Percentiles rank a stretch among this genome's conserved stretches.
phyloP scores from a whole-genome alignment of 2,113 vertebrate species.

The Ictalurus furcatus region DNA sequence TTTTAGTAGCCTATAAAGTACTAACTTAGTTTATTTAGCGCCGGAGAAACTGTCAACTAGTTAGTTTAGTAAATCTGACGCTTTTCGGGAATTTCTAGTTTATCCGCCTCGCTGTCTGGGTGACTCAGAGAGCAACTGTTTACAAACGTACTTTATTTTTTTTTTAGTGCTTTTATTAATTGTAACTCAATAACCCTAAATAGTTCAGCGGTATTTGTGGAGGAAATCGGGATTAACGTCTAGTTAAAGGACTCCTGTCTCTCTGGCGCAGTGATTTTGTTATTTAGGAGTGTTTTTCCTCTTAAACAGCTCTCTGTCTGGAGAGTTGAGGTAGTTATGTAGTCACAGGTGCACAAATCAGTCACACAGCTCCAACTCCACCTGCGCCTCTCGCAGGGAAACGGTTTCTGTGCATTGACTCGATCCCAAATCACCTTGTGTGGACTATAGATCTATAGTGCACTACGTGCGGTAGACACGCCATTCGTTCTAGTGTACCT shows the following conservation, averaged over 20 bases:
- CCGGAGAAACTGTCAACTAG: neutral
- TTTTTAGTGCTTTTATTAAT: neutral
- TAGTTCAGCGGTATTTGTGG: neutral
- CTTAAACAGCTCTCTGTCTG: neutral
- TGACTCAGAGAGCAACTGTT: neutral
- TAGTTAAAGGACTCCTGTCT: neutral
- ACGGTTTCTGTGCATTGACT: neutral
- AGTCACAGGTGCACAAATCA: slow-evolving; percentile 38
- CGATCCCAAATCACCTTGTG: neutral
- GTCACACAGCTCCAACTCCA: neutral
- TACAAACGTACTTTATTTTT: neutral
- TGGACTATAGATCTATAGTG: neutral
- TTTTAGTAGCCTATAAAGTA: neutral
- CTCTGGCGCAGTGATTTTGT: neutral
- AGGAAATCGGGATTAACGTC: slow-evolving; percentile 10
- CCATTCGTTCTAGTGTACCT: neutral
- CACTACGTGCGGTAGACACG: neutral
- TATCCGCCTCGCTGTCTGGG: neutral
- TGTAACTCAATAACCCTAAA: neutral
- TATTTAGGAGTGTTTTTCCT: neutral
- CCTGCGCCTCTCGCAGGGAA: neutral
- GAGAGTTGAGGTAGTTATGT: neutral
- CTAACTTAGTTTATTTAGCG: neutral
- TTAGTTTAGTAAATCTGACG: neutral
- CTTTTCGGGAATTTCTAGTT: neutral